Evolutionary conservation across 2,797 vertebrate genomes (phyloP), one percentile per base, ranked within the genome.

Genomic region (Neosilurus mollespiculum): DNA sequence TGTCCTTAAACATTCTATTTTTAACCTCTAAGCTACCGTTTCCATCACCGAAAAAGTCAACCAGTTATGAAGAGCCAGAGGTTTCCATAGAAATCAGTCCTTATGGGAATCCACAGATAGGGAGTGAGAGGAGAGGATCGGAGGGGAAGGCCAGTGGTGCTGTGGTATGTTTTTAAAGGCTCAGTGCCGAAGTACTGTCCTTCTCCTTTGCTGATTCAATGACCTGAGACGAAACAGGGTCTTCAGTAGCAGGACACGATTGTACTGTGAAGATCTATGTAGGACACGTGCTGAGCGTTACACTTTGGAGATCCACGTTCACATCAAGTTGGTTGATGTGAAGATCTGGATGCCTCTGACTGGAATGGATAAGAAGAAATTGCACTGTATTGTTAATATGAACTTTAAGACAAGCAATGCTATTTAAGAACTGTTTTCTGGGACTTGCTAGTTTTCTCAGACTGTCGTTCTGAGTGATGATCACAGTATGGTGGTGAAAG

Each of bases 21-120:
- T 78, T 53, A 11, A 76, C 77, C 85, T 56, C 22, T 11, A 16
- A 86, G 73, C 75, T 86, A 64, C 79, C 76, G 80, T 83, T 88
- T 80, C 80, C 53, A 84, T 87, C 82, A 81, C 84, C 83, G 43
- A 2, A 69, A 78, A 78, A 88, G 89, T 78, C 86, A 88, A 86
- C 64, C 15, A 65, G 56, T 81, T 84, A 73, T 83, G 79, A 75
- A 77, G 82, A 85, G 80, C 77, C 71, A 67, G 78, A 72, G 78
- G 81, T 88, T 85, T 87, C 83, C 85, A 83, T 86, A 83, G 84
- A 87, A 87, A 87, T 84, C 71, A 80, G 90, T 87, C 91, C 91
- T 92, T 93, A 91, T 89, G 91, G 91, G 92, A 93, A 71, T 84
- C 61, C 34, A 78, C 18, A 30, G 86, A 83, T 77, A 90, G 62